These are phyloP conservation scores for Prietella phreatophila DNA, from an alignment of 2,113 vertebrate species.

Conservation along the genomic window DNA sequence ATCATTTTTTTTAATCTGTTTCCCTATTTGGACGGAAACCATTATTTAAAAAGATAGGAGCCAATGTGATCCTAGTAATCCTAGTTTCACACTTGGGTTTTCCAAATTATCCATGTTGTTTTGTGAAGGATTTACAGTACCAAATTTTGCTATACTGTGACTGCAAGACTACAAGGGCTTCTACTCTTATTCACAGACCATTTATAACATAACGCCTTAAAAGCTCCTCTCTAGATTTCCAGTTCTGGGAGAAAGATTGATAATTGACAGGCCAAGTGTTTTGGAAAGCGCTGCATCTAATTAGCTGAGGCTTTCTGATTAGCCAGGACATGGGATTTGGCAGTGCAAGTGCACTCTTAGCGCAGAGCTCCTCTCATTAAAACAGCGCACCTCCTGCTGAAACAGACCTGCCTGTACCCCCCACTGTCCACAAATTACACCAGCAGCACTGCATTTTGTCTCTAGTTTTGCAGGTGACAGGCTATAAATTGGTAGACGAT, in stretches of 20 bases:
- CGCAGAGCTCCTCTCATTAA: constrained; percentile 85
- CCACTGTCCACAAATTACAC: constrained; percentile 35
- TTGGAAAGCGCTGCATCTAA: constrained; percentile 79
- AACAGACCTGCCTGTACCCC: constrained; percentile 58
- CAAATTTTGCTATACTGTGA: not conserved
- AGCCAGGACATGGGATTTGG: constrained; percentile 77
- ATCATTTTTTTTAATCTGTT: not conserved
- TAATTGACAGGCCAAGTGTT: constrained; percentile 58
- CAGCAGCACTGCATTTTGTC: not conserved
- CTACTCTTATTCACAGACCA: constrained; percentile 41
- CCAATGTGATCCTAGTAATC: not conserved
- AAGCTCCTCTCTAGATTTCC: constrained; percentile 38
- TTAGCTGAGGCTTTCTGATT: constrained; percentile 81
- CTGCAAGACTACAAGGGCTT: constrained; percentile 8
- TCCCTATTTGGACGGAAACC: not conserved
- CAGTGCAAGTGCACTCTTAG: constrained; percentile 78
- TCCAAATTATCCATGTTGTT: constrained; percentile 21
- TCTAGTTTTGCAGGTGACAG: constrained; percentile 5
- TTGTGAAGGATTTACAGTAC: constrained; percentile 32
- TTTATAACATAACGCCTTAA: constrained; percentile 45
- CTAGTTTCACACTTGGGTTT: constrained; percentile 7
- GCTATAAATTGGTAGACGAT: not conserved
- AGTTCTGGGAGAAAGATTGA: constrained; percentile 42
- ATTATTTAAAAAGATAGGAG: not conserved
- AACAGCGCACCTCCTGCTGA: constrained; percentile 82